Base-by-base conservation (phyloP, 2,797 vertebrate genomes). In the Ciconia nigra region DNA sequence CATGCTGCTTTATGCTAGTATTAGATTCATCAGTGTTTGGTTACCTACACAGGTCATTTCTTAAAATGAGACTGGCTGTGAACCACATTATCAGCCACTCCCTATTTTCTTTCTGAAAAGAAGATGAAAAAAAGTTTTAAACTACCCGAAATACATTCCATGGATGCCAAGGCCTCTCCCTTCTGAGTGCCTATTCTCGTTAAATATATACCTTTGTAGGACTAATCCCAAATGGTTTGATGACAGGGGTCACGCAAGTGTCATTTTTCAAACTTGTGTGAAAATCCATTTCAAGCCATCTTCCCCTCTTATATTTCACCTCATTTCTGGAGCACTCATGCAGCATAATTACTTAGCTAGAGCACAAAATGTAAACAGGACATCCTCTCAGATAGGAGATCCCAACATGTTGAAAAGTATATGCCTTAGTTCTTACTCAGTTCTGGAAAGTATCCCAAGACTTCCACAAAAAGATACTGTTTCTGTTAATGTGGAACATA, bases 361-460 rank as follows among this genome's bases (percentile, higher is more conserved):
- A 91, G 79, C 94, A 96, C 96, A 96, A 95, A 97, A 98, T 98
- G 94, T 98, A 98, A 98, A 98, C 98, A 98, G 98, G 98, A 98
- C 98, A 98, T 98, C 98, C 98, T 98, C 87, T 97, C 89, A 94
- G 98, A 98, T 97, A 98, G 87, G 89, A 97, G 97, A 98, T 97
- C 96, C 98, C 98, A 98, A 97, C 97, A 98, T 97, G 96, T 94
- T 92, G 97, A 97, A 97, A 97, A 97, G 95, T 97, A 96, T 97
- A 97, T 97, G 97, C 96, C 91, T 97, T 95, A 95, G 94, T 94
- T 96, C 96, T 97, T 94, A 89, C 73, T 84, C 96, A 97, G 87
- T 97, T 97, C 74, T 98, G 98, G 98, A 98, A 98, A 98, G 90
- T 63, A 62, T 98, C 97, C 85, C 80, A 96, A 96, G 90, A 93